Conservation (phyloP, 2,888 invertebrate species). For the Drosophila falleni region DNA sequence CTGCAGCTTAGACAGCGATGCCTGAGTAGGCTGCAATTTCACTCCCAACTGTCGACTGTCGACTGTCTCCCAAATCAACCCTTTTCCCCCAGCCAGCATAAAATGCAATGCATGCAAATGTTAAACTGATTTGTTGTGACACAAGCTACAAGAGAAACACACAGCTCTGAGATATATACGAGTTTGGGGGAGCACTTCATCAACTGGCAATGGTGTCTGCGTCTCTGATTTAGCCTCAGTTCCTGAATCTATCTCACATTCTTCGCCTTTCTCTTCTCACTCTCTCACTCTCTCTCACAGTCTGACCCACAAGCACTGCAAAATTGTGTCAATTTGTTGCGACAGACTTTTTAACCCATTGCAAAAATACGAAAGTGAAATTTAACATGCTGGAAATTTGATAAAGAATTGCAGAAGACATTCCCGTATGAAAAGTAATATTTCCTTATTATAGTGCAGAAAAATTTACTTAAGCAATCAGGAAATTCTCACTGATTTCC, state of each 20-base stretch:
- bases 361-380: background rate
- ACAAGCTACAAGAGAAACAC: slow-evolving; percentile 45
- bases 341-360: slow-evolving; percentile 37
- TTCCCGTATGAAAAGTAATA: background rate
- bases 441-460: background rate
- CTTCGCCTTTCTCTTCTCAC: background rate
- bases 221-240: slow-evolving; percentile 8
- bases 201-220: slow-evolving; percentile 30
- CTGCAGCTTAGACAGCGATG: slow-evolving; percentile 57
- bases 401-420: background rate
- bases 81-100: slow-evolving; percentile 15
- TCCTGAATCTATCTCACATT: slow-evolving; percentile 4
- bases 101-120: slow-evolving; percentile 78
- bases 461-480: background rate
- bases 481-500: slow-evolving; percentile 1
- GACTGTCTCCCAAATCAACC: background rate
- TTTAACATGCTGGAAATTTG: background rate
- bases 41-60: slow-evolving; percentile 12
- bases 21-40: slow-evolving; percentile 34
- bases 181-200: slow-evolving; percentile 42
- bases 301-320: slow-evolving; percentile 27
- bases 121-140: slow-evolving; percentile 77
- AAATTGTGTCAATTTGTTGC: slow-evolving; percentile 58
- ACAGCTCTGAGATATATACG: slow-evolving; percentile 32
- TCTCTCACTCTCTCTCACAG: background rate